Conservation (phyloP, 2,797 vertebrate species). For the Antrozous pallidus region DNA sequence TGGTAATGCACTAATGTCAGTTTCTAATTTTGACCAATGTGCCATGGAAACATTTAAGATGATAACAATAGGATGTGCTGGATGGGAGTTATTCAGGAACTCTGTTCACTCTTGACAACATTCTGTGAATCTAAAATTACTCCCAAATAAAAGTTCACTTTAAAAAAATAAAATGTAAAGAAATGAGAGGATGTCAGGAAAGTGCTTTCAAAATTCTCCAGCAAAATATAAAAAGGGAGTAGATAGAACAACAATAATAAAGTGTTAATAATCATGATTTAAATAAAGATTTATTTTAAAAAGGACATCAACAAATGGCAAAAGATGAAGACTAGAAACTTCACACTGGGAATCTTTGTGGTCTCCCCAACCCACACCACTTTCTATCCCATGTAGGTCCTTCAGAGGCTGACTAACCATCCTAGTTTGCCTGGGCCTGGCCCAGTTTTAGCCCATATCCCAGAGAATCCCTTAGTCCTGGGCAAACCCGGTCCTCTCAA, state of each 20-base stretch:
- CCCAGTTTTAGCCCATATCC: neutral
- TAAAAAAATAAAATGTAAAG: neutral
- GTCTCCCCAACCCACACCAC: neutral
- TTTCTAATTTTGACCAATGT: slow-evolving; percentile 1
- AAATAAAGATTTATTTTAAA: slow-evolving; percentile 18
- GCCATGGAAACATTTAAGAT: neutral
- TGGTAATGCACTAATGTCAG: neutral
- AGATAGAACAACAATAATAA: neutral
- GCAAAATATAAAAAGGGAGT: neutral
- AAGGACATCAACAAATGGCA: neutral
- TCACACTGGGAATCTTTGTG: neutral
- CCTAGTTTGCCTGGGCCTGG: neutral
- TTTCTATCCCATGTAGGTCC: neutral
- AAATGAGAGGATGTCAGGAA: neutral
- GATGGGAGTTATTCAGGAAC: neutral
- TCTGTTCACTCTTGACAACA: neutral
- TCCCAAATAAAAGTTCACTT: slow-evolving; percentile 19
- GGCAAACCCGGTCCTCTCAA: neutral
- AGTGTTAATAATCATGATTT: neutral
- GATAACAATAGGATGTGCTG: neutral
- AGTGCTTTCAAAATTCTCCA: slow-evolving; percentile 28
- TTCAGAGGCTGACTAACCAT: neutral
- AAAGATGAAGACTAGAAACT: neutral
- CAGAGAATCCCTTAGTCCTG: neutral
- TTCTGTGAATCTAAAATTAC: neutral